These are phyloP conservation scores for Drosophila paulistorum DNA, from an alignment of 1,140 invertebrate genomes.

Conservation along the genomic window DNA sequence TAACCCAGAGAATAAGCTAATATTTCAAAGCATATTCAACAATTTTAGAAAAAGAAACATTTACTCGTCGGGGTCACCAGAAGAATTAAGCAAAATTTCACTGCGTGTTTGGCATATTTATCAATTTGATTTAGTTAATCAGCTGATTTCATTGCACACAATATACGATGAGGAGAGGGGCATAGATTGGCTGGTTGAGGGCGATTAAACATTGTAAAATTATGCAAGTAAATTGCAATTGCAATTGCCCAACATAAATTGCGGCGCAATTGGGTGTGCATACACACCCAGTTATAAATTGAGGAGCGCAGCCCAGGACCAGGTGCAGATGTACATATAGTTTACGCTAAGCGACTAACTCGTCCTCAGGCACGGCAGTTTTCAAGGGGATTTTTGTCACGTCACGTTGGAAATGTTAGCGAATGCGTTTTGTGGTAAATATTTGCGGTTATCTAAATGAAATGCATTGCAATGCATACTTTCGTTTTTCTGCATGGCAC, in stretches of 20 bases:
- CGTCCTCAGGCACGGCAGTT: conserved; percentile 5
- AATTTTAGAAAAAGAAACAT: too few species aligned
- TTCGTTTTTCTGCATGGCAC: conserved; percentile 14
- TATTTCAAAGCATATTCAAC: too few species aligned
- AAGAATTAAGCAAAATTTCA: not conserved
- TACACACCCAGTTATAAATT: conserved; percentile 11
- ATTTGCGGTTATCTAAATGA: conserved; percentile 80
- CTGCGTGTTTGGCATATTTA: conserved; percentile 3
- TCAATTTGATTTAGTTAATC: conserved; percentile 13
- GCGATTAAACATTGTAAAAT: conserved; percentile 4
- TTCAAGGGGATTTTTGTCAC: conserved; percentile 34
- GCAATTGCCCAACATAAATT: conserved; percentile 58
- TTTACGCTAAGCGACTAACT: conserved; percentile 23
- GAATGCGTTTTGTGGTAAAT: conserved; percentile 72
- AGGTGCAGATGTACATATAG: conserved; percentile 32
- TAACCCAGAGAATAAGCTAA: not conserved
- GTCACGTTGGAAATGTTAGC: conserved; percentile 53
- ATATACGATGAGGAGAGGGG: not conserved
- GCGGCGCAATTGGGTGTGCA: conserved; percentile 35
- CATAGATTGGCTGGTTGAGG: too few species aligned
- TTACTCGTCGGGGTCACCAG: not conserved
- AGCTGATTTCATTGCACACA: not conserved
- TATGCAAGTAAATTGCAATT: conserved; percentile 17
- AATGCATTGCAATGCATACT: conserved; percentile 61
- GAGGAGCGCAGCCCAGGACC: not conserved